phyloP scores from a whole-genome alignment of 2,797 vertebrate genomes.

The Poecilia picta region DNA sequence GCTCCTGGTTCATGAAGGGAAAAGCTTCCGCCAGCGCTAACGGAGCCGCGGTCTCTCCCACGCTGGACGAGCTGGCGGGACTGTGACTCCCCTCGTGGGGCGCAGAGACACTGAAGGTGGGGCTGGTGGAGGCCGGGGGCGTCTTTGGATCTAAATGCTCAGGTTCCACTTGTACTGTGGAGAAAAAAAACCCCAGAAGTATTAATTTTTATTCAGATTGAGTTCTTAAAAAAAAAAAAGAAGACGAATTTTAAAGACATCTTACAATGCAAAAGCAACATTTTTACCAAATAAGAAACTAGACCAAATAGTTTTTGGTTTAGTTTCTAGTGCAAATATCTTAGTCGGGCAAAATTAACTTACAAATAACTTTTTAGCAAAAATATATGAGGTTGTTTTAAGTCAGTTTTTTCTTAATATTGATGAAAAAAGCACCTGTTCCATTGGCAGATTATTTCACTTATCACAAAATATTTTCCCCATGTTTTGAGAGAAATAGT shows the following conservation, averaged over 20 bases:
- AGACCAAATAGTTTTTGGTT: too few relatives aligned
- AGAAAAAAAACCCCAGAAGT: conserved; percentile 5
- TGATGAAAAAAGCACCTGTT: too few relatives aligned
- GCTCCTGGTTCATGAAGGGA: conserved; percentile 91
- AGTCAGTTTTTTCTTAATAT: too few relatives aligned
- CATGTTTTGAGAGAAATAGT: too few relatives aligned
- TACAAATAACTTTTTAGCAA: too few relatives aligned
- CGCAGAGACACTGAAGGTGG: conserved; percentile 59
- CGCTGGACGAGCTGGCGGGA: conserved; percentile 45
- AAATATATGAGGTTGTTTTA: too few relatives aligned
- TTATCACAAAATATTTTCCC: too few relatives aligned
- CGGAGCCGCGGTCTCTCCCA: conserved; percentile 63
- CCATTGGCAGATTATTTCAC: too few relatives aligned
- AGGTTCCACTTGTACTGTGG: conserved; percentile 57
- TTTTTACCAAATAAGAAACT: too few relatives aligned
- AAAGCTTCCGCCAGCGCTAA: conserved; percentile 85
- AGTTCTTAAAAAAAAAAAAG: neutral
- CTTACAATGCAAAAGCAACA: too few relatives aligned
- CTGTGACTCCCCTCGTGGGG: conserved; percentile 55
- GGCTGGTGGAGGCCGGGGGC: conserved; percentile 59
- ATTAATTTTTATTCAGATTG: conserved; percentile 14
- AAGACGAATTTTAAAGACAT: neutral
- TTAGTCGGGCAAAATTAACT: too few relatives aligned
- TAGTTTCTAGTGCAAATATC: too few relatives aligned
- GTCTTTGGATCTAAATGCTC: conserved; percentile 58